Evolutionary conservation across 2,797 vertebrate species (phyloP).

Genomic region (Sarcoramphus papa): DNA sequence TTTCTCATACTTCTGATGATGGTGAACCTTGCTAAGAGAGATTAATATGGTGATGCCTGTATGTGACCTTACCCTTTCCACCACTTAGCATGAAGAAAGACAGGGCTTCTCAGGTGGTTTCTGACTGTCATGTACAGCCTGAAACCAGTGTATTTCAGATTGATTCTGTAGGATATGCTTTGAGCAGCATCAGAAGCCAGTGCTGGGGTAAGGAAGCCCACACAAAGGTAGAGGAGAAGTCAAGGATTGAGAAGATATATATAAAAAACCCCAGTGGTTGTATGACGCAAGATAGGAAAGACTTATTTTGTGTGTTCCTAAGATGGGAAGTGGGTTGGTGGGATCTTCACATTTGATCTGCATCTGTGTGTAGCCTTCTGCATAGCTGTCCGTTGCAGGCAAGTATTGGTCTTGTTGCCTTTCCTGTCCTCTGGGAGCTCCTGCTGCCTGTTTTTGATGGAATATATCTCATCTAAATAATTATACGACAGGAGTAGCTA

Average conservation of each 20-base stretch:
- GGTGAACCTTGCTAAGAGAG: not conserved
- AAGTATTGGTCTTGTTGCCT: not conserved
- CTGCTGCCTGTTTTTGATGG: not conserved
- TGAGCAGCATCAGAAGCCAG: not conserved
- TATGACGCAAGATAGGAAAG: not conserved
- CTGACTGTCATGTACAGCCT: not conserved
- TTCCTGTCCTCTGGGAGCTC: not conserved
- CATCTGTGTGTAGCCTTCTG: not conserved
- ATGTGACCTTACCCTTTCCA: not conserved
- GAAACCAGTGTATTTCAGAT: not conserved
- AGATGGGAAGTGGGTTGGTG: not conserved
- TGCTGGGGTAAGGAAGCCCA: not conserved
- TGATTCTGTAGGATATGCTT: not conserved
- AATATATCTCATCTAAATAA: not conserved
- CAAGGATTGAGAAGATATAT: not conserved
- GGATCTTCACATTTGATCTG: not conserved
- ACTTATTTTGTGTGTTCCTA: not conserved
- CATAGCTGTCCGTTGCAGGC: accelerated
- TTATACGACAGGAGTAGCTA: not conserved
- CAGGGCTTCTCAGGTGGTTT: not conserved
- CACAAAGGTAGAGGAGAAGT: not conserved
- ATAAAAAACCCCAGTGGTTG: not conserved
- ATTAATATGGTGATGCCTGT: not conserved
- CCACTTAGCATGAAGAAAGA: not conserved
- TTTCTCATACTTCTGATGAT: not conserved